Evolutionary conservation across 2,797 vertebrate genomes (phyloP).

Genomic region (Macrochelys suwanniensis): DNA sequence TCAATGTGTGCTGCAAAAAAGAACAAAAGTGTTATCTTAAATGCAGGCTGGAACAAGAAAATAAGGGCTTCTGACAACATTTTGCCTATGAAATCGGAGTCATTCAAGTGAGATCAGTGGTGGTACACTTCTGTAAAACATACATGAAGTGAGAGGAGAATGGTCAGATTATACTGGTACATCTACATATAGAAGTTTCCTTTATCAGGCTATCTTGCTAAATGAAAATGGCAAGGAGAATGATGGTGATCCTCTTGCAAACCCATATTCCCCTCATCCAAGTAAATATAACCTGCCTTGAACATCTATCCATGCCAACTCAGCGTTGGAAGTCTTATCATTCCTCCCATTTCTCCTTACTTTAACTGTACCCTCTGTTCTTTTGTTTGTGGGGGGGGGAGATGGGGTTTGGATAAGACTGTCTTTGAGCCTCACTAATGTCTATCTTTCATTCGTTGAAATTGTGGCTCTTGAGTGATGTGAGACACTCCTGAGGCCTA

Average conservation of each 20-base stretch:
- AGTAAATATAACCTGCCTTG: not conserved
- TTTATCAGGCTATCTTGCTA: not conserved
- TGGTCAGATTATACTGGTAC: accelerated
- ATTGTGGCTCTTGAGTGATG: not conserved
- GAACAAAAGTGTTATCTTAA: constrained; percentile 13
- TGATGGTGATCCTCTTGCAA: not conserved
- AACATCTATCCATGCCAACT: not conserved
- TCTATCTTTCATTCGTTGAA: not conserved
- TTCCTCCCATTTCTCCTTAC: not conserved
- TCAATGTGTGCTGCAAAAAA: not conserved
- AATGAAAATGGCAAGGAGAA: not conserved
- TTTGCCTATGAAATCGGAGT: not conserved
- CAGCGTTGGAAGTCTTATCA: not conserved
- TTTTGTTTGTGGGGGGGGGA: no score
- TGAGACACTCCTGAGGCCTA: not conserved
- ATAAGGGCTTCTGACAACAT: not conserved
- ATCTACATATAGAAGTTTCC: no score
- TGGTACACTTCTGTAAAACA: no score
- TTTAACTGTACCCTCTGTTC: not conserved
- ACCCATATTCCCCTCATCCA: not conserved
- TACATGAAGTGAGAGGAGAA: no score
- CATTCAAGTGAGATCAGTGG: no score
- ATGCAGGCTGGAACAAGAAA: constrained; percentile 3
- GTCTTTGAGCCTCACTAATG: not conserved
- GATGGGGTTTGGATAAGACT: no score